Evolutionary conservation across 2,888 invertebrate genomes (phyloP).

Genomic region (Brachyptera risi): DNA sequence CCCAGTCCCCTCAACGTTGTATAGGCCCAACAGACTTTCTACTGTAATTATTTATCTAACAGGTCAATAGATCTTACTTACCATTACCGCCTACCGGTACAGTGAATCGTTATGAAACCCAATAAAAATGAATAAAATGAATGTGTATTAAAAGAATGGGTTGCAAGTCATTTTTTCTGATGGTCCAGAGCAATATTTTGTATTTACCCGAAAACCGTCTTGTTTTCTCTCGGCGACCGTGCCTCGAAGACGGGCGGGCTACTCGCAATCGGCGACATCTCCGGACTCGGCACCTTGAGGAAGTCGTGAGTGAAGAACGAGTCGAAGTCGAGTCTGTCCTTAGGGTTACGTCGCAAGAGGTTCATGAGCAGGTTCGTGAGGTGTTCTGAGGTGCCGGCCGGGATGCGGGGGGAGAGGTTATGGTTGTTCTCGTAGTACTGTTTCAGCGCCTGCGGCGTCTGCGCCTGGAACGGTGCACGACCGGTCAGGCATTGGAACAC

Average conservation of each 20-base stretch:
- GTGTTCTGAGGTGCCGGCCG: slow-evolving; percentile 86
- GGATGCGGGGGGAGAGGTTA: slow-evolving; percentile 89
- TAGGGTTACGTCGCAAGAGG: slow-evolving; percentile 78
- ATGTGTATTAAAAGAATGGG: too few relatives aligned
- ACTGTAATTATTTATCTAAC: too few relatives aligned
- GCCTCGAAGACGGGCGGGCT: slow-evolving; percentile 13
- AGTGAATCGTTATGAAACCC: too few relatives aligned
- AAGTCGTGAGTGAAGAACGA: slow-evolving; percentile 94
- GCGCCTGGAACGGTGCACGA: slow-evolving; percentile 97
- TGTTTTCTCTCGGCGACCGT: slow-evolving; percentile 8
- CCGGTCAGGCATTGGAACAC: slow-evolving; percentile 98
- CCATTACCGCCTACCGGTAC: too few relatives aligned
- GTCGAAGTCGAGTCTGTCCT: slow-evolving; percentile 94
- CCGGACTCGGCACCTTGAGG: slow-evolving; percentile 57
- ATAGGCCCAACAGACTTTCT: too few relatives aligned
- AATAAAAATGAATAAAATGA: too few relatives aligned
- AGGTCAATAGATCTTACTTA: too few relatives aligned
- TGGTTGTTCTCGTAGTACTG: slow-evolving; percentile 94
- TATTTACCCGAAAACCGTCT: neutral
- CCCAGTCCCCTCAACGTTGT: too few relatives aligned
- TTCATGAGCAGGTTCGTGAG: slow-evolving; percentile 81
- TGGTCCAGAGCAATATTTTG: neutral
- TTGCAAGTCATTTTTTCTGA: too few relatives aligned
- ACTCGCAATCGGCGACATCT: slow-evolving; percentile 9
- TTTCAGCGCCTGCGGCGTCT: slow-evolving; percentile 95